phyloP scores from a whole-genome alignment of 2,888 invertebrate species.

The Mactromeris polynyma region DNA sequence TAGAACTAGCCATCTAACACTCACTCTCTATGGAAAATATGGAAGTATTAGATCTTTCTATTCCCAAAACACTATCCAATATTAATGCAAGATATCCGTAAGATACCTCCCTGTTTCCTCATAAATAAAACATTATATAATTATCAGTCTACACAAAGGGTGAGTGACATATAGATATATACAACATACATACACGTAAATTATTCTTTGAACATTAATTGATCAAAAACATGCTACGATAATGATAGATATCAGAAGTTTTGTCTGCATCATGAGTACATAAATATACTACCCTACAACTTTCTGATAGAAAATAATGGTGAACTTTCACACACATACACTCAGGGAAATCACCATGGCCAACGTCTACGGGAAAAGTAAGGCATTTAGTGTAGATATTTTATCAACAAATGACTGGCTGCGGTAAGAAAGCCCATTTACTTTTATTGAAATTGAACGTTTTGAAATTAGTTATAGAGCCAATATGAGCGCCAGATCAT shows the following conservation, averaged over 20 bases:
- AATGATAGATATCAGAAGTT: neutral
- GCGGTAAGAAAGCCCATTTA: no score
- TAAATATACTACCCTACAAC: neutral
- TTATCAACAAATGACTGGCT: no score
- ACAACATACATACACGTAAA: neutral
- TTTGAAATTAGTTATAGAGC: no score
- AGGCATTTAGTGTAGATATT: no score
- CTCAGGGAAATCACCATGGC: no score
- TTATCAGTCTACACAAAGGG: neutral
- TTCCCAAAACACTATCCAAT: slow-evolving; percentile 6
- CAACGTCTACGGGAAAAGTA: no score
- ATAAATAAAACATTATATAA: slow-evolving; percentile 3
- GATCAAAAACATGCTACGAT: neutral
- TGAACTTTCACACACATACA: neutral
- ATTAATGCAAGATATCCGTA: neutral
- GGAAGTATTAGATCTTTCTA: neutral
- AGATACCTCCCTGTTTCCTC: neutral
- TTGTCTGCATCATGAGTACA: neutral
- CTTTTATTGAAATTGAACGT: no score
- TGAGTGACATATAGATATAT: neutral
- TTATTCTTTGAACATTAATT: neutral
- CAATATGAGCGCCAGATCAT: no score
- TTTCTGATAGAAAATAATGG: neutral
- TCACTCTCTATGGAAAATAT: neutral
- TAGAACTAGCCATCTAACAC: neutral